Evolutionary conservation across 1,140 invertebrate genomes (phyloP), one percentile per base, ranked within the genome.

Genomic region (Aphis craccivora): DNA sequence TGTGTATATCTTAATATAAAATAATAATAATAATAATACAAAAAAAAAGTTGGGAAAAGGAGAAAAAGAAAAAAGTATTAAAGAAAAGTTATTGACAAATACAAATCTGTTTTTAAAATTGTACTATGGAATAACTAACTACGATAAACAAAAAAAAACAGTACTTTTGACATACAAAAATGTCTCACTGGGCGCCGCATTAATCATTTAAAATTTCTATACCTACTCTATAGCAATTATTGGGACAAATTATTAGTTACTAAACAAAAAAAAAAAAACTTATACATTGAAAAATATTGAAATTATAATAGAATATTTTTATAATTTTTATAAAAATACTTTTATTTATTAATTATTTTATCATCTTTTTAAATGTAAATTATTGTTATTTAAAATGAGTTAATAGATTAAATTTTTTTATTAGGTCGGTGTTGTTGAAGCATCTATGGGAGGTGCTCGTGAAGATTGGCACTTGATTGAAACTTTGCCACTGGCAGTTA

Each of bases 401-500:
- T 83, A 83, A 83, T n/a, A 22, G 25, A 40, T 90, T 55, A 40
- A 40, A 40, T 43, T 53, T 20, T 90, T 67, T 40, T 53, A 95
- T 48, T 53, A 95, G 94, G 94, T 94, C n/a, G 95, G 94, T 25
- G 94, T 95, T 90, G 94, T 95, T 30, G 95, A 95, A 94, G 94
- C 94, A 18, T 94, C 96, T 18, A 96, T 96, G 93, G 95, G 96
- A 76, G 94, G 96, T 95, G 90, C 95, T 95, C 89, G 95, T 95
- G 96, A 96, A 91, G 96, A 96, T 94, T 98, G 97, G 97, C 96
- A 97, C 95, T 96, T 97, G 35, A 96, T 97, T 22, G 97, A 97
- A 93, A 97, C 96, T 1, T 95, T 98, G 94, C 95, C 96, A 0
- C 95, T 98, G 3, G 96, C 97, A 89, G 96, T 97, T 30, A 97